Evolutionary conservation across 2,888 invertebrate genomes (phyloP).

Genomic region (Gortyna flavago): DNA sequence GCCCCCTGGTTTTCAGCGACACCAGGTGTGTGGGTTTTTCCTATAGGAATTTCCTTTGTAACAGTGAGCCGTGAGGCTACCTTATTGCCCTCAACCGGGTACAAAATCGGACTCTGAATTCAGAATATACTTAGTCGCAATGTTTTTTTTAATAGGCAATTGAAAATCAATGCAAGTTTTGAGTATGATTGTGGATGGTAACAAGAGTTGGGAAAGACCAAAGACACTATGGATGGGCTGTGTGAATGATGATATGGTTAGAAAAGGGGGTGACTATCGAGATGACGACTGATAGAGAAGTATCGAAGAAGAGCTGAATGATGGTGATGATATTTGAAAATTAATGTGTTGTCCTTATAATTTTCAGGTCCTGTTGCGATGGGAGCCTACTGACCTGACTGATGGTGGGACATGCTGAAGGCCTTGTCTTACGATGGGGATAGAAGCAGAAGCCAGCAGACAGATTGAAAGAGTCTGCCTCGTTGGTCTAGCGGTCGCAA

Average conservation of each 20-base stretch:
- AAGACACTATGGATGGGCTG: neutral
- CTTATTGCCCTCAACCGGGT: neutral
- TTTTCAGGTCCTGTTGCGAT: slow-evolving; percentile 17
- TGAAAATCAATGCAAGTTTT: neutral
- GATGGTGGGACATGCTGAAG: neutral
- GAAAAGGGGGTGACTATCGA: neutral
- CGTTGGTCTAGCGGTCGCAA: neutral
- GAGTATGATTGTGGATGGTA: neutral
- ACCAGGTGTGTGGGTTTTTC: no score
- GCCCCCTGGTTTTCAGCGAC: no score
- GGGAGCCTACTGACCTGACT: neutral
- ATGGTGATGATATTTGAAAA: neutral
- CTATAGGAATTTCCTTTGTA: no score
- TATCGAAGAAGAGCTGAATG: neutral
- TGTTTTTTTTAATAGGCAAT: no score
- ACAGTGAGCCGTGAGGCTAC: no score
- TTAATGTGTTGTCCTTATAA: neutral
- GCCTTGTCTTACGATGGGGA: neutral
- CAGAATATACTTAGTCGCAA: no score
- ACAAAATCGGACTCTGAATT: neutral
- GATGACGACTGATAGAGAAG: neutral
- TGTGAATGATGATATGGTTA: neutral
- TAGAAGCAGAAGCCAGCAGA: neutral
- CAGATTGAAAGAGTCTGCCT: neutral
- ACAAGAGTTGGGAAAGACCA: neutral